Evolutionary conservation across 2,113 vertebrate species (phyloP), one percentile per base, ranked within the genome.

Genomic region (Menura novaehollandiae): DNA sequence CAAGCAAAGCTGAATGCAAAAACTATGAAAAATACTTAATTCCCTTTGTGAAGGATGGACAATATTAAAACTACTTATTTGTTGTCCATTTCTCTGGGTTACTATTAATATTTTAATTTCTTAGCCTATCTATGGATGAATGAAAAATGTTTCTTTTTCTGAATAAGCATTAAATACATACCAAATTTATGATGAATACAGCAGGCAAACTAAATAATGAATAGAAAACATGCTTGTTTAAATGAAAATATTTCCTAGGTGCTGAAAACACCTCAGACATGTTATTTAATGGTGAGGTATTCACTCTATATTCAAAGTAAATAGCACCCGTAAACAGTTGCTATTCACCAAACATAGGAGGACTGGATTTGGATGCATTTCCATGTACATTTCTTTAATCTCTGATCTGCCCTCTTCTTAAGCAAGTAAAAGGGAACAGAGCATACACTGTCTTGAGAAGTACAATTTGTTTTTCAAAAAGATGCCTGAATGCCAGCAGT

Each of bases 301-400:
- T 59, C 72, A 92, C 47, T 90, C 28, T 77, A 5, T 52, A 69
- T 89, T 92, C 59, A 91, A 91, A 95, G 93, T 89, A 96, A 95
- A 95, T 81, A 95, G 89, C 79, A 92, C 60, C 68, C 51, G 11
- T 88, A 94, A 93, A 91, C 85, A 93, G 85, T 27, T 77, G 43
- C 91, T 73, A 86, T 95, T 96, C 83, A 94, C 44, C 75, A 94
- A 82, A 93, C 83, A 91, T 76, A 77, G 55, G 63, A 88, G 59
- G 23, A 91, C 27, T 55, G 88, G 28, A 77, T 89, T 92, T 93
- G 88, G 91, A 95, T 85, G 72, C 85, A 80, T 86, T 83, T 63
- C 83, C 86, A 80, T 15, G 39, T 68, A 86, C 88, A 88, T 95
- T 95, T 92, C 68, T 79, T 69, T 17, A 88, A 82, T 37, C 55